Conservation (phyloP, 2,888 invertebrate genomes). For the Dromius quadrimaculatus region DNA sequence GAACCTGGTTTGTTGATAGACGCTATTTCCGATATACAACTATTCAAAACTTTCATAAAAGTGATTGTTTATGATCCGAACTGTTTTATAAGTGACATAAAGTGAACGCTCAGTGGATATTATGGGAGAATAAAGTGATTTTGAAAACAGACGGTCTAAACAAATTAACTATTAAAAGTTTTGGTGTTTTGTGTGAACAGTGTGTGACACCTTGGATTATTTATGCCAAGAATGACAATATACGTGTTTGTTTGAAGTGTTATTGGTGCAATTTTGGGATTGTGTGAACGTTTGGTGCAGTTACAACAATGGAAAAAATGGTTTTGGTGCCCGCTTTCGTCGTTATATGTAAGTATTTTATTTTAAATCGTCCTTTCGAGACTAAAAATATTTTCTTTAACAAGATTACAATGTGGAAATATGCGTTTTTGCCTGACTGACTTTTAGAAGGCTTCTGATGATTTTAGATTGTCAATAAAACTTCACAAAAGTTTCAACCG, state of each 20-base stretch:
- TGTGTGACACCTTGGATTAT: conserved; percentile 1
- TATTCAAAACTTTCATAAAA: not conserved
- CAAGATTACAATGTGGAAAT: not conserved
- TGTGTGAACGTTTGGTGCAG: conserved; percentile 9
- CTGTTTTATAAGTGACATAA: not conserved
- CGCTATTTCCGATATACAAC: too few species aligned
- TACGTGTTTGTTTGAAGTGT: not conserved
- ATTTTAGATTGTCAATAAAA: conserved; percentile 13
- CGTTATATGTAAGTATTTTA: conserved; percentile 20
- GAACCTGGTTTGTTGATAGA: too few species aligned
- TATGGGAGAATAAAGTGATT: not conserved
- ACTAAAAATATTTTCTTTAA: not conserved
- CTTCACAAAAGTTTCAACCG: conserved; percentile 32
- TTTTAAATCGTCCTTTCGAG: not conserved
- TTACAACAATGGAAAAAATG: conserved; percentile 24
- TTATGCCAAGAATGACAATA: conserved; percentile 11
- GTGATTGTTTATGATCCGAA: conserved; percentile 7
- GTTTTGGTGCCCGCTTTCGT: not conserved
- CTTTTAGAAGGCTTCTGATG: conserved; percentile 8
- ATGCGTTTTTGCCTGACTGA: not conserved
- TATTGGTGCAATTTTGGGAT: not conserved
- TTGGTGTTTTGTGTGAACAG: not conserved
- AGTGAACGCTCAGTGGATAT: not conserved
- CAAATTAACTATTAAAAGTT: conserved; percentile 25
- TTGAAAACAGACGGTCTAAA: not conserved